Conservation (phyloP, 2,888 invertebrate species). For the Aphidoletes aphidimyza region DNA sequence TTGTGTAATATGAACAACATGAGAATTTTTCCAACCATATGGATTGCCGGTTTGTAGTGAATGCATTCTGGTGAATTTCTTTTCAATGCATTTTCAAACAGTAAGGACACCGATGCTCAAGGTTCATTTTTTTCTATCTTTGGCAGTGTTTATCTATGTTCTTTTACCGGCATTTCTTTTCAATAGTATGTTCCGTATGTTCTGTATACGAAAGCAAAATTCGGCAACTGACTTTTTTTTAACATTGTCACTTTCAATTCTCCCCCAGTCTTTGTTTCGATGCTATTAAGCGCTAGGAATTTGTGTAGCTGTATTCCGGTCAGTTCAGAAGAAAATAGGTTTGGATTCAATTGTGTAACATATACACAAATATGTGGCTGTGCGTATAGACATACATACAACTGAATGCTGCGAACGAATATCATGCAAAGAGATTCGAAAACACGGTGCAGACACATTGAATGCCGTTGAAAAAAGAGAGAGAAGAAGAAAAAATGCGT, state of each 20-base stretch:
- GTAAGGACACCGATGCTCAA: not conserved
- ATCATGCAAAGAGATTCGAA: not conserved
- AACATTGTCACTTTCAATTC: not conserved
- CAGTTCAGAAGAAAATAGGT: not conserved
- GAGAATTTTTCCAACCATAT: not conserved
- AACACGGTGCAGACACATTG: not conserved
- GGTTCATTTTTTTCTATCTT: slow-evolving; percentile 12
- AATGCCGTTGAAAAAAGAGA: not conserved
- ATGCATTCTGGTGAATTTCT: not conserved
- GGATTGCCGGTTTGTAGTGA: not conserved
- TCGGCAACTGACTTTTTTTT: not conserved
- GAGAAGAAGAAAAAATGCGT: not conserved
- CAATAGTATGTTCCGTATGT: not conserved
- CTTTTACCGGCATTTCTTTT: not conserved
- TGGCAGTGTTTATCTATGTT: not conserved
- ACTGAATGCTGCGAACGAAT: not conserved
- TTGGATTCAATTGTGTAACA: not conserved
- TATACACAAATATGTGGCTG: too few species aligned
- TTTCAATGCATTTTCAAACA: slow-evolving; percentile 1
- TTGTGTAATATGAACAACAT: not conserved
- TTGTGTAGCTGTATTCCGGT: not conserved
- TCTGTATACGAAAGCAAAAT: not conserved
- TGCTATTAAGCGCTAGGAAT: not conserved
- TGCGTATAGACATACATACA: slow-evolving; percentile 6
- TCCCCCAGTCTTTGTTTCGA: not conserved